These are phyloP conservation scores for Drosophila pseudoananassae DNA, from an alignment of 1,140 invertebrate species.

Conservation along the genomic window DNA sequence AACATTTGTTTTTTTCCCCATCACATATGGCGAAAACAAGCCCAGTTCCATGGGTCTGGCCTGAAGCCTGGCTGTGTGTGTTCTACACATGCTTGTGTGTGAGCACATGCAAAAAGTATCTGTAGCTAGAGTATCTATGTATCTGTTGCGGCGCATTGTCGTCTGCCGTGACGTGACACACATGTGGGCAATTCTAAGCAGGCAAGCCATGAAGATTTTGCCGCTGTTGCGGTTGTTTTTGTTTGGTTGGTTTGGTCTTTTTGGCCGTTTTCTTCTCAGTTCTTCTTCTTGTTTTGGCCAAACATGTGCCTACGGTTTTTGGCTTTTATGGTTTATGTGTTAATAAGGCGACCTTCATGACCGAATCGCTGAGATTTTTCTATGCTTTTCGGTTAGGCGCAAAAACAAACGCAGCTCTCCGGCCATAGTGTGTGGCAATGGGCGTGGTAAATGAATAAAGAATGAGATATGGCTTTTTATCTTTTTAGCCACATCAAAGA, in stretches of 20 bases:
- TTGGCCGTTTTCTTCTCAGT: neutral
- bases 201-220: slow-evolving; percentile 42
- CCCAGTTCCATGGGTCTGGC: slow-evolving; percentile 57
- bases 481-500: slow-evolving; percentile 38
- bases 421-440: slow-evolving; percentile 25
- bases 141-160: slow-evolving; percentile 60
- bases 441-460: slow-evolving; percentile 47
- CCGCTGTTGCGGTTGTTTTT: slow-evolving; percentile 11
- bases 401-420: slow-evolving; percentile 23
- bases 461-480: slow-evolving; percentile 33
- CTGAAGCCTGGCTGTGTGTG: slow-evolving; percentile 12
- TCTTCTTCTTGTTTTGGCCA: slow-evolving; percentile 60
- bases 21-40: slow-evolving; percentile 80
- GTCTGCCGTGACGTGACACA: slow-evolving; percentile 80
- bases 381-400: slow-evolving; percentile 23
- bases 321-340: slow-evolving; percentile 81
- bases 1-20: slow-evolving; percentile 52
- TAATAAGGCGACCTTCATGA: slow-evolving; percentile 77
- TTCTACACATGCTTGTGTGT: slow-evolving; percentile 53
- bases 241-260: too few species aligned
- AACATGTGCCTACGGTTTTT: slow-evolving; percentile 77
- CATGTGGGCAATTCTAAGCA: slow-evolving; percentile 80
- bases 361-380: slow-evolving; percentile 59
- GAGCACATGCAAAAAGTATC: slow-evolving; percentile 67
- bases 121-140: slow-evolving; percentile 31